phyloP scores from a whole-genome alignment of 2,113 vertebrate species.

The Maylandia zebra region DNA sequence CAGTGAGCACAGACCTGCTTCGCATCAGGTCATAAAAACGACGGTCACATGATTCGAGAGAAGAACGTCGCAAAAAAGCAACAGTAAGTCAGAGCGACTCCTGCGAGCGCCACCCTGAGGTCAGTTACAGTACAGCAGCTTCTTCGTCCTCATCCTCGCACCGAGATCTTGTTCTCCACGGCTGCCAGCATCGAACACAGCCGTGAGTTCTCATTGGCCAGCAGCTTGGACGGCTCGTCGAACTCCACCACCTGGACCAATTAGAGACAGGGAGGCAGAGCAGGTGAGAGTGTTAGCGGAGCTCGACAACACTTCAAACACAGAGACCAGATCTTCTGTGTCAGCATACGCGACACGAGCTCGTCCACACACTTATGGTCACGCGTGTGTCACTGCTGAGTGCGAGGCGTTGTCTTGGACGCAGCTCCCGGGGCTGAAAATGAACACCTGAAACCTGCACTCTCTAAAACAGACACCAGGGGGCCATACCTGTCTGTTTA shows the following conservation, averaged over 20 bases:
- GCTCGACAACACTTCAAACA: neutral
- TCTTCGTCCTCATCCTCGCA: conserved; percentile 65
- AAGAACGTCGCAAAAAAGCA: neutral
- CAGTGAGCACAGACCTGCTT: neutral
- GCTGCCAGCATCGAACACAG: conserved; percentile 91
- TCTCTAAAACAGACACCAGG: neutral
- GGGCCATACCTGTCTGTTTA: neutral
- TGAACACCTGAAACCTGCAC: neutral
- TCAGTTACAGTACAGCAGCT: neutral
- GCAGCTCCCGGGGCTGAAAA: neutral
- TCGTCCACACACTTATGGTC: neutral
- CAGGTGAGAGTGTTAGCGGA: neutral
- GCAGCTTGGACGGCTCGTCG: conserved; percentile 82
- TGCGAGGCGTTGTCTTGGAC: neutral
- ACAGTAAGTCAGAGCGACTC: neutral
- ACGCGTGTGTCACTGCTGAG: rapidly evolving
- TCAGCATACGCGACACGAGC: neutral
- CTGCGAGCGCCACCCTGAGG: neutral
- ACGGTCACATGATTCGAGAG: neutral
- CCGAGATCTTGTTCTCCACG: conserved; percentile 86
- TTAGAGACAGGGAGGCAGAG: neutral
- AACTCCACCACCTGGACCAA: conserved; percentile 85
- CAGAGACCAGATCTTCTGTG: neutral
- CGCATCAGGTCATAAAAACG: neutral
- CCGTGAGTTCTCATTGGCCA: conserved; percentile 90